Base-by-base conservation (phyloP, 2,113 vertebrate genomes). In the Lepus americanus region DNA sequence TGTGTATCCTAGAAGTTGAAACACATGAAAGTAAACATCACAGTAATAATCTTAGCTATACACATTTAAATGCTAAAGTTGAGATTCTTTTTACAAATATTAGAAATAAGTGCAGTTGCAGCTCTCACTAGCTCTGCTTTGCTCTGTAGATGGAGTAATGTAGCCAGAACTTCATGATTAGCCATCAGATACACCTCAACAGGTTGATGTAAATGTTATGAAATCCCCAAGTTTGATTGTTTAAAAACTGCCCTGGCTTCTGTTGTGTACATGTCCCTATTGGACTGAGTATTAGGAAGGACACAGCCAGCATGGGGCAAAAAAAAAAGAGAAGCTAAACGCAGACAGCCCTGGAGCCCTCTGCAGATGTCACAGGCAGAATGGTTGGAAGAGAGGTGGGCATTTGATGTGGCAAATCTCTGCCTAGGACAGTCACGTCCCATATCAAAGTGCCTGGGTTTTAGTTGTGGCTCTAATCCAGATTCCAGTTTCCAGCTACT, bases 31-130 rank as follows among this genome's bases (percentile, higher is more conserved):
- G 5, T 82, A 86, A 69, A 53, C 44, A 25, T 69, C n/a, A 90
- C 31, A 90, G 22, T 53, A 77, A 70, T 89, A 22, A 72, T 20
- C 2, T 66, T n/a, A 86, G 2, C 5, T 33, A 22, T 84, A 7
- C 17, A 95, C 88, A 85, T 72, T 95, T 63, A 88, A 92, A 49
- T 83, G 69, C 63, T 67, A 53, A 95, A 90, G 4, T 84, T 66
- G 31, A 80, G 9, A 51, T 87, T 63, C 22, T 59, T 80, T 88
- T 94, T 19, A 63, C 73, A n/a, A 92, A 10, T 82, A 36, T 4
- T 2, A 94, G 12, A 81, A 59, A 66, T 73, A 36, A 29, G 6
- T 85, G 8, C 25, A 33, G 95, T 69, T 39, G 5, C 19, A 84
- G 10, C 19, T 33, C 22, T 59, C 69, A 39, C 66, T 55, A 89